These are phyloP conservation scores for Acanthosoma haemorrhoidale DNA, from an alignment of 2,888 invertebrate species.

Conservation along the genomic window DNA sequence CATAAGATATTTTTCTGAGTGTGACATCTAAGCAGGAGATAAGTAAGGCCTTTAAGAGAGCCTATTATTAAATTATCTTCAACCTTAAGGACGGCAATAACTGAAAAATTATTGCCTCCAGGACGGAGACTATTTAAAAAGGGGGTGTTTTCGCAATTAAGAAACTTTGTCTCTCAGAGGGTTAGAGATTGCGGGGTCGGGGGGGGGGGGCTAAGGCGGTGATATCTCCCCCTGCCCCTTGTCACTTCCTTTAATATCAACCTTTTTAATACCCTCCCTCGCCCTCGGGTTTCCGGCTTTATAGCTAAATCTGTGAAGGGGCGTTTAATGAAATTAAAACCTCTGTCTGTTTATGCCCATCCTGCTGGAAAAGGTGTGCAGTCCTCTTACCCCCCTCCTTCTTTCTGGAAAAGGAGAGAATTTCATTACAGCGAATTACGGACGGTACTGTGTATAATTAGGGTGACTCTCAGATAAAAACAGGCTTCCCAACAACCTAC, in stretches of 20 bases:
- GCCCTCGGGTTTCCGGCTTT: conserved; percentile 37
- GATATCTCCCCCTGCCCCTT: conserved; percentile 28
- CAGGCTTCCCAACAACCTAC: conserved; percentile 18
- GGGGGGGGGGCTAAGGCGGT: neutral
- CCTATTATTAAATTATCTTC: conserved; percentile 29
- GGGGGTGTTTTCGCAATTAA: conserved; percentile 30
- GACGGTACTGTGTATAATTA: conserved; percentile 26
- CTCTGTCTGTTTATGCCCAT: conserved; percentile 38
- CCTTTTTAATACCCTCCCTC: conserved; percentile 37
- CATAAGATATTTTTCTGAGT: too few relatives aligned
- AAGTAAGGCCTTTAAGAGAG: conserved; percentile 19
- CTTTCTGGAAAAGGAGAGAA: conserved; percentile 25
- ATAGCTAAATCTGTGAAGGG: conserved; percentile 37
- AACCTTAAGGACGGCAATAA: conserved; percentile 25
- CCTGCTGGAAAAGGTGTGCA: conserved; percentile 34
- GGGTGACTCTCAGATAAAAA: conserved; percentile 27
- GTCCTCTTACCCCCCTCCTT: conserved; percentile 5
- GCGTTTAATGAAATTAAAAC: conserved; percentile 37
- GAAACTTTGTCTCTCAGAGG: conserved; percentile 21
- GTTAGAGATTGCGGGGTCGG: neutral
- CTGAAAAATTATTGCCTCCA: conserved; percentile 27
- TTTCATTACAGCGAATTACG: conserved; percentile 30
- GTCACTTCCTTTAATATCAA: conserved; percentile 39
- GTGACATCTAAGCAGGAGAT: conserved; percentile 17
- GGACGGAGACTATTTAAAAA: conserved; percentile 27